Conservation (phyloP, 2,797 vertebrate species). For the Ibycter americanus region DNA sequence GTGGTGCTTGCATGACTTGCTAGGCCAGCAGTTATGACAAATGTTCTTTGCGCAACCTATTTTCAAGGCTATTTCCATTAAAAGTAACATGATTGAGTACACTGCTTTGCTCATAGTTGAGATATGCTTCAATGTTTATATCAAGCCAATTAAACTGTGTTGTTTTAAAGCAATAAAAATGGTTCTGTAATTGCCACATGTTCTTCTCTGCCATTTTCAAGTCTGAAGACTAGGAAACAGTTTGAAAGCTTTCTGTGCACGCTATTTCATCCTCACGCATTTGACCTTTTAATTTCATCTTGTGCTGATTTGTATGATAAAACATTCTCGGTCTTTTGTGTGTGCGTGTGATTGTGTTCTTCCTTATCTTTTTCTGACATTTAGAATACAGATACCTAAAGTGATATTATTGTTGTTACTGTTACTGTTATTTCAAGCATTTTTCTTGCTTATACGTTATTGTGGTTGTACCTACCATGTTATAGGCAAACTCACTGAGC, state of each 20-base stretch:
- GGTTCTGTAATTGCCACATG: constrained; percentile 41
- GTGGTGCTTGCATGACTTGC: constrained; percentile 30
- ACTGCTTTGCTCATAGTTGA: constrained; percentile 32
- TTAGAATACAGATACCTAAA: background rate
- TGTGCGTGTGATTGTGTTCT: background rate
- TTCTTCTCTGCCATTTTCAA: constrained; percentile 26
- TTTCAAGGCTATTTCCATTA: constrained; percentile 67
- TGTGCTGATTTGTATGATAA: background rate
- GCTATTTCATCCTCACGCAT: background rate
- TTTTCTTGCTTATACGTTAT: background rate
- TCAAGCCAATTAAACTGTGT: constrained; percentile 28
- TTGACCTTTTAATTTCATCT: constrained; percentile 9
- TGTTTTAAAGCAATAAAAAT: constrained; percentile 58
- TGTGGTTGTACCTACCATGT: background rate
- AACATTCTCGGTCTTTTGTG: background rate
- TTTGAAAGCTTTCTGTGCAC: background rate
- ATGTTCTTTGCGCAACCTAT: constrained; percentile 20
- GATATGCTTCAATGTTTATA: constrained; percentile 59
- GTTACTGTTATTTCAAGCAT: background rate
- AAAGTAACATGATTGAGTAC: constrained; percentile 63
- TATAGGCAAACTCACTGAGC: background rate
- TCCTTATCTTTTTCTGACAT: background rate
- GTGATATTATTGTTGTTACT: background rate
- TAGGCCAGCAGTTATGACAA: constrained; percentile 53
- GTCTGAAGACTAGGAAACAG: background rate